These are phyloP conservation scores for Trichonephila inaurata DNA, from an alignment of 1,140 invertebrate species.

Conservation along the genomic window DNA sequence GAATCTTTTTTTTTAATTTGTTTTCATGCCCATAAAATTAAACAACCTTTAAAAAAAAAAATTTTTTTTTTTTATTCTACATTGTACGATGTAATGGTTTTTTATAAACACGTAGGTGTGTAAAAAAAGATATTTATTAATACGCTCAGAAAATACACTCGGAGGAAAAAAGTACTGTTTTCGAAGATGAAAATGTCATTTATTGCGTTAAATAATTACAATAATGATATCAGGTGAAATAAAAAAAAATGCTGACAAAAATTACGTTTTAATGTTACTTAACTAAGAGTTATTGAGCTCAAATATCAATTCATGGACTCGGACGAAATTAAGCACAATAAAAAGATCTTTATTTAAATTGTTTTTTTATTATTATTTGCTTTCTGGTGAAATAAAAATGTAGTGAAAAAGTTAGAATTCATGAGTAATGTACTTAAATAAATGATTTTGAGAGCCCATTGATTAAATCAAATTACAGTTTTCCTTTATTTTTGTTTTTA, in stretches of 20 bases:
- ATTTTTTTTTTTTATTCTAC: background rate
- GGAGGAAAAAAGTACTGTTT: background rate
- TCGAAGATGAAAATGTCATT: background rate
- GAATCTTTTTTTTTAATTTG: background rate
- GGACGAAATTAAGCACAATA: constrained; percentile 3
- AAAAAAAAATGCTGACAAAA: background rate
- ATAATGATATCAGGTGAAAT: constrained; percentile 7
- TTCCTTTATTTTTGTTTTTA: background rate
- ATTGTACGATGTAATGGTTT: background rate
- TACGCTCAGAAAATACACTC: background rate
- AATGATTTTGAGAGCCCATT: background rate
- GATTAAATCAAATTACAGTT: background rate
- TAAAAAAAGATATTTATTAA: background rate
- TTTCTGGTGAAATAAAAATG: background rate
- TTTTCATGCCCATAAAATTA: background rate
- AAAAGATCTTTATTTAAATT: constrained; percentile 8
- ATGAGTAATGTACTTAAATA: background rate
- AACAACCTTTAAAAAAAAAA: constrained; percentile 8
- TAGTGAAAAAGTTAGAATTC: constrained; percentile 2
- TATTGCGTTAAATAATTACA: constrained; percentile 28
- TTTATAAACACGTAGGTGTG: background rate
- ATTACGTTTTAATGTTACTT: constrained; percentile 23
- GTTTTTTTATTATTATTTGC: background rate
- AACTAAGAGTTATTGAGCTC: background rate
- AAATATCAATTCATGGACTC: background rate